Conservation (phyloP, 2,888 invertebrate genomes). For the Sesia apiformis region DNA sequence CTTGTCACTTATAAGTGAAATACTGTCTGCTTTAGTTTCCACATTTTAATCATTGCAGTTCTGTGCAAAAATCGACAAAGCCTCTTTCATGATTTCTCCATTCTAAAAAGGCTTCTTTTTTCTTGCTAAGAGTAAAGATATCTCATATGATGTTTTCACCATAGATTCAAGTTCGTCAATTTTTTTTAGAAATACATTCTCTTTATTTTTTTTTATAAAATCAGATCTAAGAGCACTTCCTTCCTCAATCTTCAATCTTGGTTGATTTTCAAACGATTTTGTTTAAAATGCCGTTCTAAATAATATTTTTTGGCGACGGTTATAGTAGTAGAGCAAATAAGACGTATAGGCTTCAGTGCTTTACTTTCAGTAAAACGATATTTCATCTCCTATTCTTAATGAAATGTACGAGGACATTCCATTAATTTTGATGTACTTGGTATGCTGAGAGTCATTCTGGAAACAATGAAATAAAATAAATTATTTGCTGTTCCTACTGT, state of each 20-base stretch:
- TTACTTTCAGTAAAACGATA: conserved; percentile 8
- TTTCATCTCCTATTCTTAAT: conserved; percentile 7
- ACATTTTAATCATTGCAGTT: conserved; percentile 3
- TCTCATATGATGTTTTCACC: conserved; percentile 6
- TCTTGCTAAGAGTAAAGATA: conserved; percentile 10
- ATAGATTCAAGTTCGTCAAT: conserved; percentile 8
- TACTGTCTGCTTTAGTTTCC: conserved; percentile 3
- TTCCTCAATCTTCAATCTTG: conserved; percentile 4
- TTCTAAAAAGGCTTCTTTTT: conserved; percentile 7
- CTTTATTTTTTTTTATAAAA: conserved; percentile 6
- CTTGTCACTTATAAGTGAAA: conserved; percentile 4
- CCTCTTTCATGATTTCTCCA: conserved; percentile 4
- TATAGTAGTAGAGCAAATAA: conserved; percentile 2
- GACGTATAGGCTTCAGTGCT: conserved; percentile 1
- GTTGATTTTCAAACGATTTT: conserved; percentile 1
- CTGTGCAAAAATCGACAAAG: conserved; percentile 4
- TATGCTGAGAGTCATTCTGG: conserved; percentile 9
- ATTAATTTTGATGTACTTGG: conserved; percentile 6
- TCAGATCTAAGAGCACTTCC: conserved; percentile 6
- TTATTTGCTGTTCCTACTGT: too few relatives aligned
- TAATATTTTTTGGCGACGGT: conserved; percentile 2
- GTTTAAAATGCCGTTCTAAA: conserved; percentile 1
- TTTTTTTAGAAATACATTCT: background rate
- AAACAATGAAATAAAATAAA: background rate
- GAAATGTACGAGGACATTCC: conserved; percentile 1